phyloP scores from a whole-genome alignment of 2,113 vertebrate genomes.

The Nothobranchius furzeri region DNA sequence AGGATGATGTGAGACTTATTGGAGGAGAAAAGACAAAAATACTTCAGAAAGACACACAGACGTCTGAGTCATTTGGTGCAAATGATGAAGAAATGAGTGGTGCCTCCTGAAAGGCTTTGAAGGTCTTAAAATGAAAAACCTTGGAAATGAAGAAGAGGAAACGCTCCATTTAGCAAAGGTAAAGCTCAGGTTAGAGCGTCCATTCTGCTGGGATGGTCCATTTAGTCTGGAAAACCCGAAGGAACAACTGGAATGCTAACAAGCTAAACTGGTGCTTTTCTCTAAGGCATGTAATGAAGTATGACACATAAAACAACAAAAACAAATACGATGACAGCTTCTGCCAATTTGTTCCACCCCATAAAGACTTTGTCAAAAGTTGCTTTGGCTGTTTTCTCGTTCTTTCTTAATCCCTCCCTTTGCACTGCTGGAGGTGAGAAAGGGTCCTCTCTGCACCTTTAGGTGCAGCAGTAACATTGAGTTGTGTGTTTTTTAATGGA shows the following conservation, averaged over 20 bases:
- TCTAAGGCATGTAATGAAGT: not conserved
- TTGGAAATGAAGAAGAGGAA: too few species aligned
- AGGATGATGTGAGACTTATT: too few species aligned
- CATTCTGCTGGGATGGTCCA: too few species aligned
- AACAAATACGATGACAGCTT: not conserved
- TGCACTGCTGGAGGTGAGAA: constrained; percentile 26
- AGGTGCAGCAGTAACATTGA: constrained; percentile 60
- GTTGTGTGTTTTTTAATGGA: constrained; percentile 67
- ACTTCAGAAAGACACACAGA: too few species aligned
- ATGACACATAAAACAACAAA: not conserved
- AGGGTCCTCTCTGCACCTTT: constrained; percentile 7
- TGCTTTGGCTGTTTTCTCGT: constrained; percentile 41
- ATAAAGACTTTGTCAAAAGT: constrained; percentile 49
- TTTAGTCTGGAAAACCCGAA: too few species aligned
- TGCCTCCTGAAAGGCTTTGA: too few species aligned
- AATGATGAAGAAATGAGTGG: too few species aligned
- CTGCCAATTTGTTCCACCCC: constrained; percentile 21
- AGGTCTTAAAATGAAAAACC: too few species aligned
- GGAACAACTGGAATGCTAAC: constrained; percentile 12
- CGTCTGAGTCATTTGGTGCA: too few species aligned
- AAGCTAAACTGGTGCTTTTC: constrained; percentile 41
- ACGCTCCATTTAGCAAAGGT: too few species aligned
- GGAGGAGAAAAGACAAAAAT: too few species aligned
- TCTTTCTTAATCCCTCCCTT: not conserved
- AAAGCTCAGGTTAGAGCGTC: too few species aligned